Evolutionary conservation across 2,888 invertebrate genomes (phyloP), one percentile per base, ranked within the genome.

Genomic region (Brachycybe producta): DNA sequence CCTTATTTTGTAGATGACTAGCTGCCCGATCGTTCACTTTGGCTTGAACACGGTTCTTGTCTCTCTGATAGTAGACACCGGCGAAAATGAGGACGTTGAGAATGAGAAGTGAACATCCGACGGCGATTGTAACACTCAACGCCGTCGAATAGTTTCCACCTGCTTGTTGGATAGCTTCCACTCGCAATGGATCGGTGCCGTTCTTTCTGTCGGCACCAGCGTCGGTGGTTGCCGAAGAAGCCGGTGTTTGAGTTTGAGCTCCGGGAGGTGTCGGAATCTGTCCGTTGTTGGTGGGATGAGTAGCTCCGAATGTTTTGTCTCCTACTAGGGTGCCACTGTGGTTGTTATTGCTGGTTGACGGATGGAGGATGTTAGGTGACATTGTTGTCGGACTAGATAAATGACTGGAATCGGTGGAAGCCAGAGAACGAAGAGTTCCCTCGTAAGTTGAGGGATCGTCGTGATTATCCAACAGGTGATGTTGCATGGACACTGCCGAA

Each of bases 11-110:
- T 24, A 44, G 46, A 28, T 53, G 45, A n/a, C 30, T 27, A 36
- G 49, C 32, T 27, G 52, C 48, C 36, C 52, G 26, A 17, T 54
- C 52, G 26, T 49, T 40, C 21, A 50, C 34, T 43, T 52, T 52
- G 36, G 54, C 54, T 41, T 54, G 54, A 36, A 54, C 38, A 30
- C 54, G 49, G 49, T 54, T 54, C 30, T 54, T 54, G 47, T 68
- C 66, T 51, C 69, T 59, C 64, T 92, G 91, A 64, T 92, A 92
- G 66, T 91, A 92, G 1, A 92, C 87, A 3, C 88, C 91, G 48
- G 91, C 91, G 64, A 92, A 92, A 62, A 94, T 88, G 26, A 92
- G 71, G 40, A 92, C 85, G 65, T 94, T 94, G 3, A 94, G 72
- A 61, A 92, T 87, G 21, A 94, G 74, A 52, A 94, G 70, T 3